phyloP scores from a whole-genome alignment of 2,797 vertebrate species.

The Acrossocheilus wenchowensis region DNA sequence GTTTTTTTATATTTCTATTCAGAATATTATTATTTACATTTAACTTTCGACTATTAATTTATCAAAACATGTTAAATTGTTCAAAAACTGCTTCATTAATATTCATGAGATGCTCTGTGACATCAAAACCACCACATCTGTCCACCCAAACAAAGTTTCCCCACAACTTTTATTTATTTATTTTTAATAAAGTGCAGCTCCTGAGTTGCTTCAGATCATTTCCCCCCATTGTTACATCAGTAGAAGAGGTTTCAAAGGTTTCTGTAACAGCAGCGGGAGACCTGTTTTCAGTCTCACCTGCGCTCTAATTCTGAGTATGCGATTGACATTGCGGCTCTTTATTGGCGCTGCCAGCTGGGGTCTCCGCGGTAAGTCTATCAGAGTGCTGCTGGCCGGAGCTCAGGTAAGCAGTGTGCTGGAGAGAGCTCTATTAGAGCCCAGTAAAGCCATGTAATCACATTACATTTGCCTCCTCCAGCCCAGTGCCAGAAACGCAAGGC shows the following conservation, averaged over 20 bases:
- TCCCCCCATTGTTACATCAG: not conserved
- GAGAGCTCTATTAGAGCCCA: slow-evolving; percentile 24
- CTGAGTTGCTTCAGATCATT: not conserved
- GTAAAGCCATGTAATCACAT: slow-evolving; percentile 49
- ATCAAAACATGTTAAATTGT: not conserved
- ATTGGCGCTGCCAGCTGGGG: slow-evolving; percentile 13
- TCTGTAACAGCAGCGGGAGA: not conserved
- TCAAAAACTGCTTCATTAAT: not conserved
- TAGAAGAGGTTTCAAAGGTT: not conserved
- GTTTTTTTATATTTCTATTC: not conserved
- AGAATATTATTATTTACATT: not conserved
- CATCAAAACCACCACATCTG: not conserved
- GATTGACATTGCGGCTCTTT: not conserved
- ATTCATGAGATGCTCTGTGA: not conserved
- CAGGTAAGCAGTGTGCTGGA: slow-evolving; percentile 20
- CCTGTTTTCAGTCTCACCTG: slow-evolving; percentile 28
- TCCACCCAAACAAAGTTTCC: not conserved
- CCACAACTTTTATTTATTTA: not conserved
- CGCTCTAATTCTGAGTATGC: not conserved
- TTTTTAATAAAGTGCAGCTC: not conserved
- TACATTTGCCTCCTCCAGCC: slow-evolving; percentile 26
- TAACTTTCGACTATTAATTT: not conserved
- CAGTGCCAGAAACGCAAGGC: slow-evolving; percentile 23
- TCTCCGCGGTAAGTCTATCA: slow-evolving; percentile 28
- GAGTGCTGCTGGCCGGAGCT: not conserved